These are phyloP conservation scores for Proteles cristata DNA, from an alignment of 2,113 vertebrate species.

Conservation along the genomic window DNA sequence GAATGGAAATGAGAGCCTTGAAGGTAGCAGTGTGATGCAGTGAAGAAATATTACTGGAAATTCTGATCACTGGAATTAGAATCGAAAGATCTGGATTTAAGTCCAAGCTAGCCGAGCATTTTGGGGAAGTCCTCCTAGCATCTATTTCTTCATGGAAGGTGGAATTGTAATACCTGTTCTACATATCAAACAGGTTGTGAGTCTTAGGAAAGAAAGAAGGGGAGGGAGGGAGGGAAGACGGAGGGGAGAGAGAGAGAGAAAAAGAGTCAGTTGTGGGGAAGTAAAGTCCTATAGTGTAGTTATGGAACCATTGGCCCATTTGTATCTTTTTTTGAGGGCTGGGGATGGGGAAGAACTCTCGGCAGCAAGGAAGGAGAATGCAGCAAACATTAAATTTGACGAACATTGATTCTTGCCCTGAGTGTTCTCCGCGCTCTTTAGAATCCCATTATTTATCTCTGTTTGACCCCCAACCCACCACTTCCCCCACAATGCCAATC, in stretches of 20 bases:
- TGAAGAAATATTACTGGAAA: slow-evolving; percentile 14
- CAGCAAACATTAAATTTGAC: neutral
- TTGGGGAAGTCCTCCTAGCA: neutral
- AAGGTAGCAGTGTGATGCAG: neutral
- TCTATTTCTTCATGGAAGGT: slow-evolving; percentile 16
- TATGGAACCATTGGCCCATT: neutral
- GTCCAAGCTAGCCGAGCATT: neutral
- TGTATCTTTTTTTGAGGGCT: neutral
- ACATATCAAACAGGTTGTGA: slow-evolving; percentile 13
- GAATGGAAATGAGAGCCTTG: neutral
- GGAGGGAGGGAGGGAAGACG: no score
- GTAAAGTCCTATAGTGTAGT: neutral
- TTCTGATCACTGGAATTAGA: slow-evolving; percentile 23
- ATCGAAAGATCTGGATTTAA: slow-evolving; percentile 47
- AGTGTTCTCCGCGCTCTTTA: neutral
- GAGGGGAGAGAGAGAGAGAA: no score
- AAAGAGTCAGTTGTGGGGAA: neutral
- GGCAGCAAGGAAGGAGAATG: neutral
- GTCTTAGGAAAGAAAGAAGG: neutral
- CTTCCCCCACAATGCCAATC: neutral
- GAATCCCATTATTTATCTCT: neutral
- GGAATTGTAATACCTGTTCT: slow-evolving; percentile 31
- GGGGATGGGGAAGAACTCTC: neutral
- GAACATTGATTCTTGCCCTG: neutral
- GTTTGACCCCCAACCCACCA: neutral